Base-by-base conservation (phyloP, 2,113 vertebrate species). In the Prunella fulvescens region DNA sequence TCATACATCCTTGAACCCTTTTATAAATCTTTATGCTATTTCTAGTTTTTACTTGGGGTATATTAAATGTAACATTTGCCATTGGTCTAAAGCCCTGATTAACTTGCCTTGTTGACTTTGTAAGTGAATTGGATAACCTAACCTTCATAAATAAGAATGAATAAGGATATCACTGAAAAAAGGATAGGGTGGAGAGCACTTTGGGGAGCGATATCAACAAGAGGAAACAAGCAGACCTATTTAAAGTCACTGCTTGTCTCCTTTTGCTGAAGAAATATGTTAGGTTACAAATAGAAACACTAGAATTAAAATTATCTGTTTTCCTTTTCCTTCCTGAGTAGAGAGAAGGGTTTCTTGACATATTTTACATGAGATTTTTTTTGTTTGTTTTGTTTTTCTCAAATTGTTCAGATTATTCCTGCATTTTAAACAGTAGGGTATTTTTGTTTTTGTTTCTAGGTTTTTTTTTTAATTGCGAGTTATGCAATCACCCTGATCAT, bases 231-330 rank as follows among this genome's bases (percentile, higher is more conserved):
- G 84, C 19, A 82, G 24, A 77, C 89, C 85, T 95, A 95, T 95
- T 96, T 95, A 95, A 95, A 94, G 93, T 91, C 71, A 56, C 81
- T 82, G 50, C 79, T 92, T 95, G 87, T 82, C 84, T 73, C 83
- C 85, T 90, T 79, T 72, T 94, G 58, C 60, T 90, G 79, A 93
- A 95, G 93, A 95, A 96, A 93, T 92, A 96, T 94, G 57, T 78
- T 64, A 48, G 28, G 76, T 86, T 94, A 81, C 85, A 96, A 96
- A 97, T 92, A 95, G 95, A 95, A 96, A 73, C 72, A 70, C 67
- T 81, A 74, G 87, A 96, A 92, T 92, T 93, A 86, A 95, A 95
- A 86, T 96, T 92, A 96, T 91, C 94, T 96, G 54, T 60, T 93
- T 95, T 95, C 92, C 93, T 60, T 93, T 95, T 95, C 92, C 93